phyloP scores from a whole-genome alignment of 2,113 vertebrate species.

The Xenopus tropicalis region UCB_Xtro_10.0 CM004446.2:108135001-108135500 shows the following conservation, averaged over 20 bases:
- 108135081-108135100: constrained; percentile 4
- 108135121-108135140: constrained; percentile 2
- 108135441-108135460: constrained; percentile 19
- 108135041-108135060: constrained; percentile 53
- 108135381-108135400: too few relatives aligned
- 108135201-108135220: neutral
- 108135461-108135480: constrained; percentile 24
- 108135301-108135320: neutral
- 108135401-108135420: too few relatives aligned
- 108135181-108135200: neutral
- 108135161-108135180: neutral
- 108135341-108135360: too few relatives aligned
- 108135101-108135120: neutral
- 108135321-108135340: neutral
- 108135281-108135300: neutral
- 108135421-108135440: neutral
- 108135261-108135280: neutral
- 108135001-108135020: constrained; percentile 91
- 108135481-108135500: constrained; percentile 76
- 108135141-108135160: neutral
- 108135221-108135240: neutral
- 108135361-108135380: too few relatives aligned
- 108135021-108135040: constrained; percentile 76
- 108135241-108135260: neutral
- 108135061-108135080: constrained; percentile 35